Evolutionary conservation across 2,797 vertebrate genomes (phyloP).

Genomic region (Dipus sagitta): DNA sequence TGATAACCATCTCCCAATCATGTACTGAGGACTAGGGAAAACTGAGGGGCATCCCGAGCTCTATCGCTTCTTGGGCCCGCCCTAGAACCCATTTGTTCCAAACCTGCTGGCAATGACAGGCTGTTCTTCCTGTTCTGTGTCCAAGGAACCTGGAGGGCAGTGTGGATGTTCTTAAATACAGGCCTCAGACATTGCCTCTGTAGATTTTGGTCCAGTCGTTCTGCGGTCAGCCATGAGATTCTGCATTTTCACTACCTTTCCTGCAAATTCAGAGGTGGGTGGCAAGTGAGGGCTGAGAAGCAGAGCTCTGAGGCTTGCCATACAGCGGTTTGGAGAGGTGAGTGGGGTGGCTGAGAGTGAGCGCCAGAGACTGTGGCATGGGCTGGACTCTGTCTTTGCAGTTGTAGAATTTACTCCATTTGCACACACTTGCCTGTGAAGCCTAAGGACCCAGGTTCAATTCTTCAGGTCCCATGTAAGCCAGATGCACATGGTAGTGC

Average conservation of each 20-base stretch:
- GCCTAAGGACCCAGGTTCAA: no score
- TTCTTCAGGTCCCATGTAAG: no score
- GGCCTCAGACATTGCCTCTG: background rate
- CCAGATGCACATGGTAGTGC: no score
- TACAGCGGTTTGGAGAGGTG: background rate
- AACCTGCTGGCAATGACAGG: background rate
- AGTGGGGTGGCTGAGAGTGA: background rate
- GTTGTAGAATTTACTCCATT: background rate
- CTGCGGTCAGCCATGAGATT: background rate
- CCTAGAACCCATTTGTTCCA: background rate
- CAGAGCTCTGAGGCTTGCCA: no score
- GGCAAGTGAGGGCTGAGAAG: background rate
- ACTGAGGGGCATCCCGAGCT: background rate
- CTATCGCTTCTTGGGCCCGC: background rate
- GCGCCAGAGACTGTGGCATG: background rate
- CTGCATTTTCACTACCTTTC: background rate
- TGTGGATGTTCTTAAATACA: background rate
- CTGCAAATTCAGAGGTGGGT: background rate
- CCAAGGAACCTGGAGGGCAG: background rate
- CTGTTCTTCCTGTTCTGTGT: background rate
- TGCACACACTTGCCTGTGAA: background rate
- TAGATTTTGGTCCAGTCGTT: background rate
- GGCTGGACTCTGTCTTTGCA: background rate
- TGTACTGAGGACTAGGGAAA: background rate
- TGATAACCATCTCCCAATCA: background rate